A percentile compares a stretch with the other conserved stretches of the same genome.
These are phyloP conservation scores for Agelaius phoeniceus DNA, from an alignment of 2,113 vertebrate species.

Conservation along the genomic window DNA sequence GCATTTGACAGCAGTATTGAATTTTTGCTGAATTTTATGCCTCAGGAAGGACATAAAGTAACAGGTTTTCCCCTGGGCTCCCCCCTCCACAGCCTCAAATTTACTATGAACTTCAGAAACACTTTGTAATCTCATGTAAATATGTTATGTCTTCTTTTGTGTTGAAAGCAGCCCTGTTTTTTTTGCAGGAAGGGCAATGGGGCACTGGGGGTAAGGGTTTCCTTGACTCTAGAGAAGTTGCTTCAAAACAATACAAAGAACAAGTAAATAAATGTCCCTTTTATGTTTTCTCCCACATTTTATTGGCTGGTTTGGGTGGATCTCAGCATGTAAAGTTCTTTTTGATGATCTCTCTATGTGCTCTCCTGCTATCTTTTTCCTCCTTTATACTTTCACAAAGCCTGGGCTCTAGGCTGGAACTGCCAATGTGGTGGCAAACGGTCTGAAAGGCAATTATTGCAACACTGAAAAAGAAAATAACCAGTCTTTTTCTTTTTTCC, in stretches of 20 bases:
- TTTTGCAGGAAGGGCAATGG: accelerated
- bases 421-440: background rate
- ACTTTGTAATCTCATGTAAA: slow-evolving; percentile 26
- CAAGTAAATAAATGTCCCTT: background rate
- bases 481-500: no score
- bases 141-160: background rate
- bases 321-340: background rate
- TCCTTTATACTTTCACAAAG: background rate
- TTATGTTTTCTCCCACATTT: background rate
- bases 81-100: slow-evolving; percentile 12
- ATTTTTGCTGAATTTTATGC: slow-evolving; percentile 70
- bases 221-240: background rate
- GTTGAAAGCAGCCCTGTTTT: background rate
- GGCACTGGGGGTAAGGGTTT: accelerated
- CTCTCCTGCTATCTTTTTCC: background rate
- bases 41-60: slow-evolving; percentile 60
- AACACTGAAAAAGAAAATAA: background rate
- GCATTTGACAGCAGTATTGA: slow-evolving; percentile 53
- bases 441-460: background rate
- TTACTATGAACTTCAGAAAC: slow-evolving; percentile 48
- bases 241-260: background rate
- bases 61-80: slow-evolving; percentile 30
- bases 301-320: background rate
- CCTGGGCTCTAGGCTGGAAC: background rate
- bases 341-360: background rate